Conservation (phyloP, 2,888 invertebrate genomes). For the Melieria crassipennis region DNA sequence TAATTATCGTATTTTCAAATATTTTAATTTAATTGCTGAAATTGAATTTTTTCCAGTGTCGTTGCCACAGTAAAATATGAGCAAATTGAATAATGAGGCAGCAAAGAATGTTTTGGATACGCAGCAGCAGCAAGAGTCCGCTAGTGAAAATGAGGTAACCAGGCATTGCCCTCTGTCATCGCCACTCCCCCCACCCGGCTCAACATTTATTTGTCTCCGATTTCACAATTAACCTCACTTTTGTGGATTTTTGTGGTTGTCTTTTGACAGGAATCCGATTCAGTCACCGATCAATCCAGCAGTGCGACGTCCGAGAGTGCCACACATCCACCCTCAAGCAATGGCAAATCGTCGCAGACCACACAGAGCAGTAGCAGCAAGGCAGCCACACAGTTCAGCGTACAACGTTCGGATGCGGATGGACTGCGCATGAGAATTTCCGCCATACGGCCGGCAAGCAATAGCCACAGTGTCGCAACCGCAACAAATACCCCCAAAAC, state of each 20-base stretch:
- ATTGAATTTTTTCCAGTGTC: conserved; percentile 21
- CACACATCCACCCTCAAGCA: conserved; percentile 26
- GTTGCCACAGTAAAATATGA: conserved; percentile 54
- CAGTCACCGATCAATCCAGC: conserved; percentile 60
- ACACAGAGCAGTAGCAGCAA: conserved; percentile 18
- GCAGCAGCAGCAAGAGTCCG: conserved; percentile 58
- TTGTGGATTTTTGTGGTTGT: background rate
- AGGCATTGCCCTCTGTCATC: too few relatives aligned
- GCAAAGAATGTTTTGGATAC: conserved; percentile 59
- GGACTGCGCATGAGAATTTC: conserved; percentile 66
- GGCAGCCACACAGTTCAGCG: conserved; percentile 59
- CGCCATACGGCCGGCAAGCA: conserved; percentile 55
- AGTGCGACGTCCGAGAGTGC: conserved; percentile 48
- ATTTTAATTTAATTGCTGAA: background rate
- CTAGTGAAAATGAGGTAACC: conserved; percentile 62
- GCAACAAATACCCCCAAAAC: conserved; percentile 1
- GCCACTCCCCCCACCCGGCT: too few relatives aligned
- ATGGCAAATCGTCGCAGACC: conserved; percentile 10
- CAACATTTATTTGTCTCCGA: too few relatives aligned
- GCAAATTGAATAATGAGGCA: conserved; percentile 61
- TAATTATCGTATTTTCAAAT: background rate
- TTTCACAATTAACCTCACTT: too few relatives aligned
- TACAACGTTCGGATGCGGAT: conserved; percentile 63
- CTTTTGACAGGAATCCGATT: conserved; percentile 56
- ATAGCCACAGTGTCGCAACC: background rate